These are phyloP conservation scores for Ovis aries DNA, from an alignment of 2,113 vertebrate genomes.

Conservation along the genomic window ARS-UI_Ramb_v3.0 NC_056076.1:33051501-33052000, in stretches of 20 bases:
- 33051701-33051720: background rate
- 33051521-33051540: background rate
- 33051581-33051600: background rate
- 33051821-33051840: background rate
- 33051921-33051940: background rate
- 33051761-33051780: background rate
- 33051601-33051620: background rate
- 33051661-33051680: background rate
- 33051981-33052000: conserved; percentile 7
- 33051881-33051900: background rate
- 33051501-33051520: background rate
- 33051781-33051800: background rate
- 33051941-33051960: conserved; percentile 20
- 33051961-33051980: conserved; percentile 17
- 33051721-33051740: background rate
- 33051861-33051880: background rate
- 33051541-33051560: background rate
- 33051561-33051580: background rate
- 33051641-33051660: background rate
- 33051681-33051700: background rate
- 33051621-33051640: background rate
- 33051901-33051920: background rate
- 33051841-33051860: background rate
- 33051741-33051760: background rate
- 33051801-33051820: background rate